These are phyloP conservation scores for Hormiphora californensis DNA, from an alignment of 37 sponge, comb jelly and placozoan species.

Conservation along the genomic window DNA sequence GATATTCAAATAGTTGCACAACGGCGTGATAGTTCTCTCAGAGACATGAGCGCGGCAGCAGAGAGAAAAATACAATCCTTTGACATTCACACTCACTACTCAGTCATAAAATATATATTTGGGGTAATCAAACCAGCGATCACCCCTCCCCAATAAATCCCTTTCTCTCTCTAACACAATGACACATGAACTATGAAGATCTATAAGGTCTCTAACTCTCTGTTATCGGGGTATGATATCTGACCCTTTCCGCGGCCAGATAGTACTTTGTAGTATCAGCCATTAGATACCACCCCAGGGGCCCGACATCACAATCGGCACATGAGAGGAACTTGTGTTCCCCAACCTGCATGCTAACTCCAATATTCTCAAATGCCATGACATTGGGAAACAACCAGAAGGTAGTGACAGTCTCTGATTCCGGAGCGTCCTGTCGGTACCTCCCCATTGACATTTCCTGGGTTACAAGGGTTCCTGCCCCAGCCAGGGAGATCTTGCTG, in stretches of 20 bases:
- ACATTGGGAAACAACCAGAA: constrained; percentile 85
- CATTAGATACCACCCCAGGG: constrained; percentile 82
- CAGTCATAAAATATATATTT: no score
- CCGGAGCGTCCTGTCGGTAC: constrained; percentile 56
- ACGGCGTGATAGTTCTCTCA: no score
- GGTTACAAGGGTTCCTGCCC: not conserved
- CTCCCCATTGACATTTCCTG: constrained; percentile 12
- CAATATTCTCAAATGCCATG: constrained; percentile 96
- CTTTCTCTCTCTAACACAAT: no score
- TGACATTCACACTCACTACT: no score
- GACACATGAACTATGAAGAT: no score
- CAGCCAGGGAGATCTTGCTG: constrained; percentile 44
- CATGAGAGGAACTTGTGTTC: constrained; percentile 78
- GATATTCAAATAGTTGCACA: no score
- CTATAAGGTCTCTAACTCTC: no score
- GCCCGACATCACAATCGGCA: constrained; percentile 99
- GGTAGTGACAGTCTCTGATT: constrained; percentile 62
- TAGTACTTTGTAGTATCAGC: constrained; percentile 61
- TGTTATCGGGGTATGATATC: no score
- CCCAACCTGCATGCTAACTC: constrained; percentile 76
- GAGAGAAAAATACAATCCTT: no score
- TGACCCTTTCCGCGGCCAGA: constrained; percentile 80
- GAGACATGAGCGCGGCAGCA: no score
- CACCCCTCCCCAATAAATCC: no score
- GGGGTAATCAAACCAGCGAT: no score